Percentiles rank a stretch among this genome's conserved stretches.
Conservation (phyloP, 1,140 invertebrate genomes). For the Heterodera schachtii region DNA sequence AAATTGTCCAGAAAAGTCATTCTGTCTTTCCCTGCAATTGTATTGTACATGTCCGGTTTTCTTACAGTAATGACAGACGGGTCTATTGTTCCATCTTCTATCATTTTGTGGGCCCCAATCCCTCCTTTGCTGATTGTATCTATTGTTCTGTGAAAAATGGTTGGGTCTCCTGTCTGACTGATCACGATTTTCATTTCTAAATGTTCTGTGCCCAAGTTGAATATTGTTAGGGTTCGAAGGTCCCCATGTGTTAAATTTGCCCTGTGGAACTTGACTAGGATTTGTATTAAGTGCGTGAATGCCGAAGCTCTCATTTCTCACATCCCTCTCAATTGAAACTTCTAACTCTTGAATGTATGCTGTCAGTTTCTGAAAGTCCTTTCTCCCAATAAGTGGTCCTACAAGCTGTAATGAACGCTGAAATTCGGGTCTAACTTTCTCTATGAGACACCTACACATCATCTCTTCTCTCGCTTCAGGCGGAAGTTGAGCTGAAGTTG, state of each 20-base stretch:
- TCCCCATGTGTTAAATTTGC: background rate
- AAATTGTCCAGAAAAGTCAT: no score
- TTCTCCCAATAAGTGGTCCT: background rate
- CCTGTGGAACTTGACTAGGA: background rate
- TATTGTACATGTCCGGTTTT: background rate
- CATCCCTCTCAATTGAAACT: background rate
- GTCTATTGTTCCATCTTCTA: background rate
- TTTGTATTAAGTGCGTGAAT: background rate
- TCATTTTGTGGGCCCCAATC: background rate
- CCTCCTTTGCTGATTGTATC: background rate
- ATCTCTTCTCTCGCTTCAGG: background rate
- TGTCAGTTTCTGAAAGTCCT: no score
- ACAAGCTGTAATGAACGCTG: constrained; percentile 1
- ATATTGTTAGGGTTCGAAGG: background rate
- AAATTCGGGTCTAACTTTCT: constrained; percentile 6
- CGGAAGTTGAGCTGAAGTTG: background rate
- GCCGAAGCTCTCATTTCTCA: background rate
- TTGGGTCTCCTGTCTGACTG: background rate
- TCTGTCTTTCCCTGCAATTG: background rate
- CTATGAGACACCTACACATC: background rate
- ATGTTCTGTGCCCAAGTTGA: background rate
- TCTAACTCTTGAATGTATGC: background rate
- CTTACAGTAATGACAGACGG: background rate
- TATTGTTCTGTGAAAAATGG: background rate
- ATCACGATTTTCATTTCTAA: background rate